phyloP scores from a whole-genome alignment of 2,797 vertebrate genomes.

The Urocyon cinereoargenteus region DNA sequence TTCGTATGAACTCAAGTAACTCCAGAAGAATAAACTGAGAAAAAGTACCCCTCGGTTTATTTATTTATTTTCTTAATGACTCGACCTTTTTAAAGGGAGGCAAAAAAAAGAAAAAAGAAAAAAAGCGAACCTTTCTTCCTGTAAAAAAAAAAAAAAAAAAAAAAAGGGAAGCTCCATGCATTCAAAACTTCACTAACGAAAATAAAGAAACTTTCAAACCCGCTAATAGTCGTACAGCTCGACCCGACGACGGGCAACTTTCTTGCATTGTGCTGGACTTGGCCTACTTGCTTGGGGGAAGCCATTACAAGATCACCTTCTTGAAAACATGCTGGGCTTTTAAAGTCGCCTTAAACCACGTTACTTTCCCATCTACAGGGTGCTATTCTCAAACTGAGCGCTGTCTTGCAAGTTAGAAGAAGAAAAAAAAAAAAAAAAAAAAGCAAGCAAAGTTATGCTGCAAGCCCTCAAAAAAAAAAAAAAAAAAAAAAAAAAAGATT shows the following conservation, averaged over 20 bases:
- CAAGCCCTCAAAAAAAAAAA: neutral
- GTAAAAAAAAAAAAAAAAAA: neutral
- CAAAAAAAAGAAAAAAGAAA: neutral
- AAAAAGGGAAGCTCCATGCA: neutral
- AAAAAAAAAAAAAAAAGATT: too few relatives aligned
- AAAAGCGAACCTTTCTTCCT: neutral
- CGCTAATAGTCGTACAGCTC: neutral
- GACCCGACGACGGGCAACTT: conserved; percentile 36
- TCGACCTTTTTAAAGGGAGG: neutral
- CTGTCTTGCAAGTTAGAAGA: neutral
- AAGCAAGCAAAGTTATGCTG: too few relatives aligned
- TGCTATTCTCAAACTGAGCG: neutral
- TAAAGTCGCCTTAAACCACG: neutral
- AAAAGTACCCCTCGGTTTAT: neutral
- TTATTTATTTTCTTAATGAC: neutral
- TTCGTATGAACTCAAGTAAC: conserved; percentile 56
- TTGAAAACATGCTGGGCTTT: conserved; percentile 67
- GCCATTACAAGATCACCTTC: conserved; percentile 78
- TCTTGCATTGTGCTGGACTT: conserved; percentile 58
- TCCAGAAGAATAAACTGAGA: conserved; percentile 46
- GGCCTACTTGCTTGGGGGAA: conserved; percentile 75
- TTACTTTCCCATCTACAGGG: neutral
- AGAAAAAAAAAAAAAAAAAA: neutral
- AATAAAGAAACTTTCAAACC: neutral
- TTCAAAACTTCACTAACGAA: conserved; percentile 19